Percentiles rank a stretch among this genome's conserved stretches.
Conservation (phyloP, 2,888 invertebrate genomes). For the Lasioglossum lativentre region DNA sequence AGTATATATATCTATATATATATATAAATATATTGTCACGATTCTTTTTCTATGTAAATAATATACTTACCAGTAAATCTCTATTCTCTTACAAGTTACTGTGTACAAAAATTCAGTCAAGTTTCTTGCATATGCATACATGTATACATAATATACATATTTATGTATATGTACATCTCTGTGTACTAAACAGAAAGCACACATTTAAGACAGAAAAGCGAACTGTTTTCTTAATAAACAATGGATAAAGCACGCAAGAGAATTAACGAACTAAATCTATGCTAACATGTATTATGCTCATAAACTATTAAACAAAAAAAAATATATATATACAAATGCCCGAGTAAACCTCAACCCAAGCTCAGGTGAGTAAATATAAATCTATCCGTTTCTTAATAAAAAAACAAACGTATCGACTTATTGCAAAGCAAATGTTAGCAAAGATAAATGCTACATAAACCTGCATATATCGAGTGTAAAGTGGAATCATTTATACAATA, state of each 20-base stretch:
- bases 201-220: constrained; percentile 33
- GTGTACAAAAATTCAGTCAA: constrained; percentile 25
- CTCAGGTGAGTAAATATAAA: constrained; percentile 83
- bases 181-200: constrained; percentile 20
- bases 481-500: constrained; percentile 51
- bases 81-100: constrained; percentile 39
- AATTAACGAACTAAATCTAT: constrained; percentile 57
- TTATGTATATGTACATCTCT: constrained; percentile 12
- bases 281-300: constrained; percentile 60
- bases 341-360: constrained; percentile 81
- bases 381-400: constrained; percentile 78
- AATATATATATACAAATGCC: constrained; percentile 74
- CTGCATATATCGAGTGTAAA: constrained; percentile 74
- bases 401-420: constrained; percentile 51
- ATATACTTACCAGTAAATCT: constrained; percentile 28
- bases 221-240: constrained; percentile 32
- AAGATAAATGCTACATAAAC: constrained; percentile 37
- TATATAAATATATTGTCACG: constrained; percentile 19
- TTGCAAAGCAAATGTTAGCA: constrained; percentile 51
- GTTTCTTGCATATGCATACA: constrained; percentile 13
- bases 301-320: constrained; percentile 57
- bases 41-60: constrained; percentile 43
- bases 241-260: constrained; percentile 59
- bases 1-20: constrained; percentile 13
- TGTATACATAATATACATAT: constrained; percentile 9